Conservation (phyloP, 37 sponge, comb jelly and placozoan genomes). For the Trichoplax adhaerens region DNA sequence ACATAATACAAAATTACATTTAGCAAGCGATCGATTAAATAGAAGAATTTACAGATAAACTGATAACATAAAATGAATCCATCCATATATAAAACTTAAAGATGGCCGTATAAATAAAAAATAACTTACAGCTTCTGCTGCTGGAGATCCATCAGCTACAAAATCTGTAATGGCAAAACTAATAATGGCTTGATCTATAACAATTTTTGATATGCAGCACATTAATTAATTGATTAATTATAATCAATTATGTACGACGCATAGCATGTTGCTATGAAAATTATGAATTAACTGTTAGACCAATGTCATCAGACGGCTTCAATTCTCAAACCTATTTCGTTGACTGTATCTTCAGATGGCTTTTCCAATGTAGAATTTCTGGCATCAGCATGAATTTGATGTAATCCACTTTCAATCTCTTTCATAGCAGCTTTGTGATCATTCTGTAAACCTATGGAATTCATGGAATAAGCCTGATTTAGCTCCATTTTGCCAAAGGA, state of each 20-base stretch:
- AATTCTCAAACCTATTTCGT: not conserved
- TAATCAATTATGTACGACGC: too few species aligned
- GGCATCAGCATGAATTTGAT: constrained; percentile 60
- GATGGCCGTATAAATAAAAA: not conserved
- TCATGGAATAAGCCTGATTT: not conserved
- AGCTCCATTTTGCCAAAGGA: not conserved
- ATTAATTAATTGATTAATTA: too few species aligned
- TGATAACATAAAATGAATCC: too few species aligned
- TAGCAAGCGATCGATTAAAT: too few species aligned
- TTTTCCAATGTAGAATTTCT: not conserved
- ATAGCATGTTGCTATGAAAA: too few species aligned
- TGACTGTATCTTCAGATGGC: not conserved
- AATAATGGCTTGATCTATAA: not conserved
- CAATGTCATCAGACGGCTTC: too few species aligned
- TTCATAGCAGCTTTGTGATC: constrained; percentile 74
- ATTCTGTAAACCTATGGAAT: constrained; percentile 41
- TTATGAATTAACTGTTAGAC: too few species aligned
- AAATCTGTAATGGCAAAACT: constrained; percentile 28
- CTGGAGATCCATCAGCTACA: constrained; percentile 37
- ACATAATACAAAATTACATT: too few species aligned
- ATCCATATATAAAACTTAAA: too few species aligned
- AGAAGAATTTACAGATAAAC: too few species aligned
- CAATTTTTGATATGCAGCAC: too few species aligned
- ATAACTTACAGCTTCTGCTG: constrained; percentile 28
- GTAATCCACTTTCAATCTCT: constrained; percentile 44